Evolutionary conservation across 2,888 invertebrate genomes (phyloP), one percentile per base, ranked within the genome.

Genomic region (Oxyteleia sp.): DNA sequence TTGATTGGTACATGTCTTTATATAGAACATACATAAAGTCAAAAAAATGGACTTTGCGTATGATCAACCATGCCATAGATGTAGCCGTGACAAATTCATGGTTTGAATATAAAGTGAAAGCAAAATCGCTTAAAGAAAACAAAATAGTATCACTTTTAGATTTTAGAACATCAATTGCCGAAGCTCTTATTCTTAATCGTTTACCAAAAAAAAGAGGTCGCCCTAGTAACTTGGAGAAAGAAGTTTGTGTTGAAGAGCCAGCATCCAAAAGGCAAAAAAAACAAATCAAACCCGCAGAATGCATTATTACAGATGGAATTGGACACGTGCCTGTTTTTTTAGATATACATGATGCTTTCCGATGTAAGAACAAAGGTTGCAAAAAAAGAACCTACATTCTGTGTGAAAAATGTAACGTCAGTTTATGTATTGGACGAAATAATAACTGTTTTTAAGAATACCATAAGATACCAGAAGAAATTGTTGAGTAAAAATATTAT

Each of bases 11-110:
- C 4, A 41, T 41, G 7, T 13, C 13, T 13, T 13, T 41, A 13
- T 41, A 41, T 41, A 2, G 41, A 41, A 41, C 13, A 15, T 16
- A 49, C 26, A 11, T 66, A 13, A 49, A 38, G 35, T 66, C 20
- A 10, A 51, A 51, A 51, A 66, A 51, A 20, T 51, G 66, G 66
- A 66, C 66, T 0, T 23, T 66, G n/a, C 15, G 18, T 3, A 66
- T 66, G 66, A 66, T 66, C 18, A 11, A 20, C 1, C 35, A 66
- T 35, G 66, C 49, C 18, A 29, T 57, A 7, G 57, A 57, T 11
- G 38, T 57, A 1, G 57, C 57, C 10, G 57, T 11, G 1, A 23
- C 23, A 16, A 57, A 57, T 20, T 23, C 20, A 15, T 57, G 38
- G 38, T 38, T 57, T 38, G 38, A 38, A 11, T 38, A 57, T 57